Evolutionary conservation across 1,140 invertebrate genomes (phyloP).

Genomic region (Belonocnema kinseyi): DNA sequence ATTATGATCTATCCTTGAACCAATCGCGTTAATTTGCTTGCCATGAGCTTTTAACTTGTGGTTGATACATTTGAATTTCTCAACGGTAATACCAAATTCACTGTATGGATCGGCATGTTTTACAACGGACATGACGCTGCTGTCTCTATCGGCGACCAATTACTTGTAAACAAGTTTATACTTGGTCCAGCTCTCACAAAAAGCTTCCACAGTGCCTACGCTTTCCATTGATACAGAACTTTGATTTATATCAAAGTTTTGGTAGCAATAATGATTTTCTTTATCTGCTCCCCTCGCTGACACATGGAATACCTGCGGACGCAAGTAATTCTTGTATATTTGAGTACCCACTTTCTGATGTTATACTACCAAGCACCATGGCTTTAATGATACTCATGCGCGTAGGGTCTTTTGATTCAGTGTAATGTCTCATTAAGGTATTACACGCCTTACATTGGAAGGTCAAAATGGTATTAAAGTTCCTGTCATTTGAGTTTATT

Average conservation of each 20-base stretch:
- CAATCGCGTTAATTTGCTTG: not conserved
- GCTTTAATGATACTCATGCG: too few relatives aligned
- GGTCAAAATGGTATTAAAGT: too few relatives aligned
- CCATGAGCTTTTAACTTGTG: not conserved
- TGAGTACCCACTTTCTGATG: too few relatives aligned
- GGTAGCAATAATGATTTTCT: not conserved
- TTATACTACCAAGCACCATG: too few relatives aligned
- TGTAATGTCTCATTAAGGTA: too few relatives aligned
- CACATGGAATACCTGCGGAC: not conserved
- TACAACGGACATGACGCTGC: too few relatives aligned
- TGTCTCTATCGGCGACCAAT: not conserved
- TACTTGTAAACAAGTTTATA: not conserved
- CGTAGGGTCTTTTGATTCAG: too few relatives aligned
- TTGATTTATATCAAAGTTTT: not conserved
- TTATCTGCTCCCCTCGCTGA: not conserved
- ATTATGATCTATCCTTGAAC: not conserved
- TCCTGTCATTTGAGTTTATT: too few relatives aligned
- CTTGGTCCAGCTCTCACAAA: not conserved
- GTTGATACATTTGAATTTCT: not conserved
- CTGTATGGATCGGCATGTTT: not conserved
- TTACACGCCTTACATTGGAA: too few relatives aligned
- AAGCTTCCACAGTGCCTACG: not conserved
- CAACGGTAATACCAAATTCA: not conserved
- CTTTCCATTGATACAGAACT: not conserved
- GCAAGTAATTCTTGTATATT: too few relatives aligned